A percentile compares a stretch with the other conserved stretches of the same genome.
Evolutionary conservation across 92 coral and sea anemone genomes (phyloP).

Genomic region (Epizoanthus illoricatus): DNA sequence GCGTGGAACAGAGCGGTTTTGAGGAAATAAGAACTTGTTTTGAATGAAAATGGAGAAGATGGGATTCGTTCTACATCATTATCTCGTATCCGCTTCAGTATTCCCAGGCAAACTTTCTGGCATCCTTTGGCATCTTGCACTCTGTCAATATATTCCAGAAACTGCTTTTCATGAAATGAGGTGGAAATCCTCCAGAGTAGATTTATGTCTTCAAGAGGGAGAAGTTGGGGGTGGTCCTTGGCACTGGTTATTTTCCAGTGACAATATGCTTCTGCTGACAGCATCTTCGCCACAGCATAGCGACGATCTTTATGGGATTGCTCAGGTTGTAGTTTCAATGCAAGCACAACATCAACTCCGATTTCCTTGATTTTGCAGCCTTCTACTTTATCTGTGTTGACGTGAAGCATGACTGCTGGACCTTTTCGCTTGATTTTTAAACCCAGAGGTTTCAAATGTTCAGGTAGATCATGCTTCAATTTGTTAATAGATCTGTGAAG

Average conservation of each 20-base stretch:
- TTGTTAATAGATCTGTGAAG: slow-evolving; percentile 7
- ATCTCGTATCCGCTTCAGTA: slow-evolving; percentile 19
- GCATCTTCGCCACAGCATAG: slow-evolving; percentile 31
- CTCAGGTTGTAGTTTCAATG: slow-evolving; percentile 11
- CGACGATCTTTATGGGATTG: slow-evolving; percentile 2
- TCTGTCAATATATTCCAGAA: slow-evolving; percentile 17
- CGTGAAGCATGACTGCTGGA: slow-evolving; percentile 28
- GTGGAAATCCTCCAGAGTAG: slow-evolving; percentile 34
- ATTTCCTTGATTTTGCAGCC: not conserved
- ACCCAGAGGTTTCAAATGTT: slow-evolving; percentile 3
- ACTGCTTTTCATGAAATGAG: slow-evolving; percentile 29
- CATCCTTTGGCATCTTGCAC: slow-evolving; percentile 28
- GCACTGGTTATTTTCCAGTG: slow-evolving; percentile 14
- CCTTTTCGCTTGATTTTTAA: slow-evolving; percentile 20
- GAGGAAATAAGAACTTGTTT: slow-evolving; percentile 27
- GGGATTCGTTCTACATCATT: not conserved
- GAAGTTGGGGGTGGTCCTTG: not conserved
- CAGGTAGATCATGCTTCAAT: slow-evolving; percentile 28
- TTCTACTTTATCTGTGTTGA: not conserved
- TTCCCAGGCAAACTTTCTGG: slow-evolving; percentile 31
- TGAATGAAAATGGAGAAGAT: slow-evolving; percentile 6
- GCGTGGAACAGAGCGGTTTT: slow-evolving; percentile 28
- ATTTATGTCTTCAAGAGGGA: slow-evolving; percentile 2
- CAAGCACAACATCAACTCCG: slow-evolving; percentile 33
- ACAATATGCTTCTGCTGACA: slow-evolving; percentile 17